Base-by-base conservation (phyloP, 2,888 invertebrate species). In the Drosophila kanekoi region DNA sequence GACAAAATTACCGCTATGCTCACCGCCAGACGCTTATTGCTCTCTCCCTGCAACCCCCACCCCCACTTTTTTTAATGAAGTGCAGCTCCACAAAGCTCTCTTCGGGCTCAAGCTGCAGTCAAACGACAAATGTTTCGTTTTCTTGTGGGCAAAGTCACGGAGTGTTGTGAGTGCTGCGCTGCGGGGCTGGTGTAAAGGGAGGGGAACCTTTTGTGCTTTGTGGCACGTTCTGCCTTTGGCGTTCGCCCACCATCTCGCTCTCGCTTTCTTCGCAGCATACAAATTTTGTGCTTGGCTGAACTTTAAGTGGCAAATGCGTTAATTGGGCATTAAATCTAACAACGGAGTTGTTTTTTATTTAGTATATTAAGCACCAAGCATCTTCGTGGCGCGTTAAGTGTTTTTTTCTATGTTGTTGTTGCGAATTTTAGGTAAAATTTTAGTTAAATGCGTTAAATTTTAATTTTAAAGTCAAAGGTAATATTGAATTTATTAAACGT, bases 311-410 rank as follows among this genome's bases (percentile, higher is more conserved):
- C 68, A 85, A 79, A 80, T 82, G 61, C 82, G 80, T 79, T 87
- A 87, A 87, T 87, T 87, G 87, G 81, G 82, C 89, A 86, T 86
- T 81, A 80, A 82, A 89, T 85, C 78, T 65, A 75, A 65, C 69
- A 45, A 51, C 38, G 37, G 45, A 59, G 40, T 45, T 56, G 52
- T 43, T 65, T 28, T 48, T 40, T 43, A 18, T 59, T 57, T n/a
- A n/a, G n/a, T n/a, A n/a, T n/a, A n/a, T n/a, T n/a, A n/a, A n/a
- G n/a, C n/a, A n/a, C n/a, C n/a, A n/a, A n/a, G n/a, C n/a, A 40
- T 32, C 13, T 35, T 13, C 8, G 23, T 23, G 6, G 3, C 33
- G 4, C 33, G 33, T 35, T 35, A 11, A 10, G 3, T 35, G 33
- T 11, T 35, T 35, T 2, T 35, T n/a, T n/a, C n/a, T n/a, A n/a